A percentile compares a stretch with the other conserved stretches of the same genome.
Evolutionary conservation across 2,888 invertebrate species (phyloP).

Genomic region (Branchinecta sandiegonensis): DNA sequence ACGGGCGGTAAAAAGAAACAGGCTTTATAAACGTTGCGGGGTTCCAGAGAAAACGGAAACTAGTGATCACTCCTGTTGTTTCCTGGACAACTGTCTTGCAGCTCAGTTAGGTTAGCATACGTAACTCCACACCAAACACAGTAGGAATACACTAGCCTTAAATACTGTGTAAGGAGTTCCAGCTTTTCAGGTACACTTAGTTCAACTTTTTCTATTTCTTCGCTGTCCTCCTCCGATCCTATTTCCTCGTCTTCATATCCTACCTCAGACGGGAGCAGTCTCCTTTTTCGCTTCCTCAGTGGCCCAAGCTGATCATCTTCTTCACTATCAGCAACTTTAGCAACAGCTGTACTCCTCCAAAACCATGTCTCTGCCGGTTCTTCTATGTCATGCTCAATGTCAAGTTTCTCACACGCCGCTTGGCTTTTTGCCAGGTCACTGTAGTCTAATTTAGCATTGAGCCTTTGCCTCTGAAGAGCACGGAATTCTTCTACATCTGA

Average conservation of each 20-base stretch:
- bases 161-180: constrained; percentile 46
- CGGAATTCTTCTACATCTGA: constrained; percentile 39
- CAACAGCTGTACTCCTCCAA: constrained; percentile 37
- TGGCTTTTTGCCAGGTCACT: constrained; percentile 40
- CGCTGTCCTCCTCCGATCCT: constrained; percentile 33
- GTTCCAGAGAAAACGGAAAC: too few species aligned
- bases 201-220: constrained; percentile 31
- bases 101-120: constrained; percentile 47
- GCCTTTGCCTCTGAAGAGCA: constrained; percentile 38
- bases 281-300: constrained; percentile 1
- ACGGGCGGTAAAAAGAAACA: too few species aligned
- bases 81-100: constrained; percentile 50
- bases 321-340: constrained; percentile 28
- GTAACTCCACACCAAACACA: constrained; percentile 64
- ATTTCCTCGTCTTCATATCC: constrained; percentile 30
- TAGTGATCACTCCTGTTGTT: constrained; percentile 46
- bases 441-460: constrained; percentile 36
- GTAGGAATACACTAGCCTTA: constrained; percentile 53
- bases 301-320: constrained; percentile 25
- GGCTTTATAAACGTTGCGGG: too few species aligned
- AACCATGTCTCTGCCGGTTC: constrained; percentile 45
- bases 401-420: constrained; percentile 44
- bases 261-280: constrained; percentile 22
- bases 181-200: constrained; percentile 40
- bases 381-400: constrained; percentile 37